Conservation (phyloP, 37 sponge, comb jelly and placozoan genomes). For the Aphrocallistes beatrix region DNA sequence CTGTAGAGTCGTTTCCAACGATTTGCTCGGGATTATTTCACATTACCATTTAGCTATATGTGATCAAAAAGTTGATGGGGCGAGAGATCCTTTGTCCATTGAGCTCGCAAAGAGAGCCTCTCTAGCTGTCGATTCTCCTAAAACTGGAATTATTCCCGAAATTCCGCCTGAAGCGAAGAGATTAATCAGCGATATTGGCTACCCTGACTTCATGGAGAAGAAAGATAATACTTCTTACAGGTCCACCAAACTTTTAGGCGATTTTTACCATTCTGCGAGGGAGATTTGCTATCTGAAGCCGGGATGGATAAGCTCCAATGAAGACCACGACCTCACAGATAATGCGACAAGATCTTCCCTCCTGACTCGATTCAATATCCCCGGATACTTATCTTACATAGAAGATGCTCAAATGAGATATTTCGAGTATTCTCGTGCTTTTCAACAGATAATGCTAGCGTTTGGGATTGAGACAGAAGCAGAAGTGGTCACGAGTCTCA, state of each 20-base stretch:
- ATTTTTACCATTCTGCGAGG: background rate
- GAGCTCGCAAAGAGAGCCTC: background rate
- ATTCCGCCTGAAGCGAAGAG: background rate
- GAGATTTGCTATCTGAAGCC: background rate
- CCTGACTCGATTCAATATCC: background rate
- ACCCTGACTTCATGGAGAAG: slow-evolving; percentile 13
- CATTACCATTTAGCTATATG: background rate
- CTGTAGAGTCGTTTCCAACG: background rate
- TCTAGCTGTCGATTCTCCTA: background rate
- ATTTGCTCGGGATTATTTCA: background rate
- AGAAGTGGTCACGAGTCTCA: background rate
- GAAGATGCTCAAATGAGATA: background rate
- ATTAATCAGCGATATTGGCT: background rate
- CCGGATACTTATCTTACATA: background rate
- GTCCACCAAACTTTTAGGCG: background rate
- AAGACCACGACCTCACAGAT: background rate
- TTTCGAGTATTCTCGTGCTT: background rate
- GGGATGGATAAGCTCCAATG: background rate
- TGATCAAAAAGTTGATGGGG: background rate
- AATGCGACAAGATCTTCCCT: background rate
- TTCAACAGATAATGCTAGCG: background rate
- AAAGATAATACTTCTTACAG: background rate
- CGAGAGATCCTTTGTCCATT: background rate
- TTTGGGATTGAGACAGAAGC: background rate
- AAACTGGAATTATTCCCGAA: background rate